phyloP scores from a whole-genome alignment of 2,797 vertebrate genomes.

The Scleropages formosus region DNA sequence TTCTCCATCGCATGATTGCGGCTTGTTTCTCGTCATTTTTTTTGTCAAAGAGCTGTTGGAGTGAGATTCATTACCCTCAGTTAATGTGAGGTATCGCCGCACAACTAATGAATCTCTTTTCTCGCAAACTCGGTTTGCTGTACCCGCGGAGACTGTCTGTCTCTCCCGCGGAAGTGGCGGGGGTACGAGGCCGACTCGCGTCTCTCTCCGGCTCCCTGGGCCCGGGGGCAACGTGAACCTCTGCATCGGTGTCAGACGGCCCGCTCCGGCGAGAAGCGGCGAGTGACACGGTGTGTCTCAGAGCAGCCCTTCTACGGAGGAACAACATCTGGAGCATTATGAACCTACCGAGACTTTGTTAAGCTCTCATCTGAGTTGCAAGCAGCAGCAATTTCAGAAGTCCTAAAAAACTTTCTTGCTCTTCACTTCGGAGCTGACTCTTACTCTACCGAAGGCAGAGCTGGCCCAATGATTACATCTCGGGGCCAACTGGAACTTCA shows the following conservation, averaged over 20 bases:
- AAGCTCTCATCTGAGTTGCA: conserved; percentile 2
- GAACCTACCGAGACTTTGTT: neutral
- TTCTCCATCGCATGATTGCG: conserved; percentile 28
- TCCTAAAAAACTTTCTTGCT: neutral
- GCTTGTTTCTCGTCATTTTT: conserved; percentile 6
- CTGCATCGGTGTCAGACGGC: no score
- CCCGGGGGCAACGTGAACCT: neutral
- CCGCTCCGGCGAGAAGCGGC: neutral
- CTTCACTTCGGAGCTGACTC: neutral
- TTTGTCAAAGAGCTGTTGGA: conserved; percentile 11
- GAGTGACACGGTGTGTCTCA: neutral
- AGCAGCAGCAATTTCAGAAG: conserved; percentile 6
- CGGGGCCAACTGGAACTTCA: conserved; percentile 2
- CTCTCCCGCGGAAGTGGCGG: neutral
- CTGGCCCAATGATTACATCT: neutral
- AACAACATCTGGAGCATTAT: neutral
- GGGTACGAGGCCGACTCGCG: neutral
- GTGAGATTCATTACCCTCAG: conserved; percentile 26
- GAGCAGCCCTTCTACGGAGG: neutral
- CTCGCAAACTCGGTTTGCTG: neutral
- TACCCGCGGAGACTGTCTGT: conserved; percentile 13
- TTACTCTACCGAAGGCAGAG: neutral
- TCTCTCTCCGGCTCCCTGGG: neutral
- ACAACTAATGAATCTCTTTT: conserved; percentile 31
- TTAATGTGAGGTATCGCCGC: conserved; percentile 20